phyloP scores from a whole-genome alignment of 2,888 invertebrate genomes.

The Stenoptilia bipunctidactyla region DNA sequence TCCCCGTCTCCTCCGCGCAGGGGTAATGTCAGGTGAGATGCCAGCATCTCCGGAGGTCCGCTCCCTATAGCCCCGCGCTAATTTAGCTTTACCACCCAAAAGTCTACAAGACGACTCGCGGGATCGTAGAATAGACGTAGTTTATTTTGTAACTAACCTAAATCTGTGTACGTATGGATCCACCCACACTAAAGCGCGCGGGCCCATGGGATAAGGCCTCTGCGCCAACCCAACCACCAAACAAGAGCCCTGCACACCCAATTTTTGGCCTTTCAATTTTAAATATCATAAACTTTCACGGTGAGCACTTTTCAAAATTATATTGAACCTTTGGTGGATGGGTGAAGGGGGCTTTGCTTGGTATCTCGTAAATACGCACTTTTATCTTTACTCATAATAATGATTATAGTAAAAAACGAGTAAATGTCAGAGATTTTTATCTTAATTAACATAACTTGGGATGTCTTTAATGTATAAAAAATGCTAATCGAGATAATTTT shows the following conservation, averaged over 20 bases:
- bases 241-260: slow-evolving; percentile 71
- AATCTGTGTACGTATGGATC: neutral
- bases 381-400: no score
- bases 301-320: slow-evolving; percentile 33
- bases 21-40: slow-evolving; percentile 89
- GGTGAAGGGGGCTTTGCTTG: slow-evolving; percentile 73
- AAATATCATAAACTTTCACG: slow-evolving; percentile 4
- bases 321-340: slow-evolving; percentile 63
- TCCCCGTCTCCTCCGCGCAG: slow-evolving; percentile 90
- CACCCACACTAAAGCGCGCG: slow-evolving; percentile 38
- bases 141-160: slow-evolving; percentile 1
- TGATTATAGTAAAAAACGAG: no score
- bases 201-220: slow-evolving; percentile 64
- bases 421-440: no score
- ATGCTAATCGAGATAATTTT: no score
- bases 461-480: no score
- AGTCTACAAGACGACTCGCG: neutral
- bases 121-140: neutral
- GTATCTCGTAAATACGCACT: slow-evolving; percentile 50
- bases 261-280: slow-evolving; percentile 19
- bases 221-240: slow-evolving; percentile 70
- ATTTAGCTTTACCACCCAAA: neutral
- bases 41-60: slow-evolving; percentile 69
- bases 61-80: slow-evolving; percentile 61
- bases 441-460: no score